Base-by-base conservation (phyloP, 1,140 invertebrate genomes). In the Macrotrachela quadricornifera region DNA sequence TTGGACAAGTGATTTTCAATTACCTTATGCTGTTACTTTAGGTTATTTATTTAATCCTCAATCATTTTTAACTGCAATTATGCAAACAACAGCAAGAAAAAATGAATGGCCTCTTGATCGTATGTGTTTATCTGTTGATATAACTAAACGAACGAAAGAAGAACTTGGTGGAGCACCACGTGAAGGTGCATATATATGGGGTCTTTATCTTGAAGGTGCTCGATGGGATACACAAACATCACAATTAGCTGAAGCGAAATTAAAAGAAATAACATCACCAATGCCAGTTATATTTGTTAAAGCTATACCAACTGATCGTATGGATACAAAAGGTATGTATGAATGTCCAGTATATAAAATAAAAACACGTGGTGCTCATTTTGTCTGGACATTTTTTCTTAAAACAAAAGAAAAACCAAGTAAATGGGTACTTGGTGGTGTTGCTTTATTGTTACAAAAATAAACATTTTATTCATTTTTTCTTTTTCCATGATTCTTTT, bases 31-130 rank as follows among this genome's bases (percentile, higher is more conserved):
- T 30, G 84, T 92, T 10, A 94, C 87, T 87, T 67, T 95, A 37
- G 82, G 82, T 15, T 87, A 87, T 10, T 90, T 94, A 68, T 94
- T 94, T 70, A 94, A 92, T 67, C 88, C 88, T 0, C 87, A 94
- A 70, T 88, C 85, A 39, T 77, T 94, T 60, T 69, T 94, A 16
- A 94, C 88, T 1, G 87, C 88, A 39, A 90, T 92, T 59, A 92
- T 94, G 86, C 88, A 94, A 71, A 87, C 83, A 58, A 91, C 86
- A 38, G 86, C 86, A 0, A 73, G 87, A 36, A 79, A 82, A 61
- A 83, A 86, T 62, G 87, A 94, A 68, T 75, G 90, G 57, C 87
- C 88, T 0, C 74, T 94, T 11, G 87, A 94, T 68, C 86, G 90
- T 71, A 92, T 94, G 86, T 87, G 83, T 63, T 70, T 94, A 8